Evolutionary conservation across 92 coral and sea anemone species (phyloP).

Genomic region (Parazoanthus swiftii): DNA sequence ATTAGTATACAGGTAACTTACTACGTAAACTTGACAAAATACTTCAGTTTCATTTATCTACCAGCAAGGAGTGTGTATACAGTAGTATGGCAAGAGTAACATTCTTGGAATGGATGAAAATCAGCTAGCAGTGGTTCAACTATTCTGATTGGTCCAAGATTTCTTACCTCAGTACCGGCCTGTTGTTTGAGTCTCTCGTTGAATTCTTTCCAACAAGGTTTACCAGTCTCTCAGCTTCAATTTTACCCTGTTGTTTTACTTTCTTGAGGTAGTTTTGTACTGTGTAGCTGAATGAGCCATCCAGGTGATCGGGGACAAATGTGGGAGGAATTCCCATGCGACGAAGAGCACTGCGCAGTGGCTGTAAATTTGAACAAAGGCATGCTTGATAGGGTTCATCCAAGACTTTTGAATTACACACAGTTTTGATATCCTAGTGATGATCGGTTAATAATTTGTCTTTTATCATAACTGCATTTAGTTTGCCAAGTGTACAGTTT

Average conservation of each 20-base stretch:
- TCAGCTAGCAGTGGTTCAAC: no score
- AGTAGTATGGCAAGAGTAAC: no score
- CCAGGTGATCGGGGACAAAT: conserved; percentile 90
- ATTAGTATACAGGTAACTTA: no score
- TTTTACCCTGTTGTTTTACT: conserved; percentile 96
- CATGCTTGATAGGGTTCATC: neutral
- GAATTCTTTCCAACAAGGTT: conserved; percentile 73
- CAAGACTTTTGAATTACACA: no score
- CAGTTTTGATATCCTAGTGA: neutral
- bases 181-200: conserved; percentile 64
- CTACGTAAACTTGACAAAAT: no score
- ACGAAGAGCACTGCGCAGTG: conserved; percentile 94
- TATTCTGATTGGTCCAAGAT: no score
- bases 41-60: no score
- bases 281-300: conserved; percentile 75
- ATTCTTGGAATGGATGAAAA: no score
- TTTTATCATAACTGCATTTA: no score
- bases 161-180: conserved; percentile 70
- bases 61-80: no score
- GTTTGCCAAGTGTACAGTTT: no score
- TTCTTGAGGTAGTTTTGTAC: conserved; percentile 88
- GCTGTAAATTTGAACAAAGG: conserved; percentile 54
- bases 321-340: conserved; percentile 96
- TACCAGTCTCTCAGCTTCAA: conserved; percentile 90
- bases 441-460: no score